Evolutionary conservation across 1,140 invertebrate genomes (phyloP).

Genomic region (Meloidogyne floridensis): DNA sequence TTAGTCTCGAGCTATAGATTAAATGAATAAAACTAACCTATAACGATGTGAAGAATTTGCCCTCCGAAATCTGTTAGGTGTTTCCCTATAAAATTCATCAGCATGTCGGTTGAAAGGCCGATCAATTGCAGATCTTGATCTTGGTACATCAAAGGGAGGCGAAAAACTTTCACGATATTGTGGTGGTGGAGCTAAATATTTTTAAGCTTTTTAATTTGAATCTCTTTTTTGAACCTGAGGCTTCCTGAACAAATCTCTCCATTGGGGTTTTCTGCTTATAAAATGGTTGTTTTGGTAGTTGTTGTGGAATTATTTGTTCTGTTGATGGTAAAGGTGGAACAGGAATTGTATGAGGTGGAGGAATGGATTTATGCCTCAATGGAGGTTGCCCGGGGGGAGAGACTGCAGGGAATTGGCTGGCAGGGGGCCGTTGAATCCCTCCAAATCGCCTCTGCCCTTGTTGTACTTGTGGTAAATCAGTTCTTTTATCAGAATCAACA

Average conservation of each 20-base stretch:
- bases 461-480: not conserved
- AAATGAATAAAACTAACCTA: conserved; percentile 3
- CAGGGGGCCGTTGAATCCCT: conserved; percentile 11
- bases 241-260: conserved; percentile 12
- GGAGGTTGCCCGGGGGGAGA: not conserved
- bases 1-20: too few relatives aligned
- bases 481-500: conserved; percentile 6
- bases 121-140: conserved; percentile 19
- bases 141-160: not conserved
- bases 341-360: not conserved
- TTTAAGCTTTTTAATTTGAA: too few relatives aligned
- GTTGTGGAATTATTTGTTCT: not conserved
- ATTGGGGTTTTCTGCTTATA: conserved; percentile 8
- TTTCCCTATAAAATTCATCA: conserved; percentile 14
- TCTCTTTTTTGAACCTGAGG: not conserved
- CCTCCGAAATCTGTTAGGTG: conserved; percentile 2
- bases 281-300: not conserved
- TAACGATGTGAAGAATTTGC: conserved; percentile 20
- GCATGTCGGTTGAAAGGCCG: conserved; percentile 10
- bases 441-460: not conserved
- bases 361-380: not conserved
- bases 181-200: not conserved
- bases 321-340: not conserved
- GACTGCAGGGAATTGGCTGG: conserved; percentile 20
- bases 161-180: not conserved